These are phyloP conservation scores for Archaeoteleia sp. DNA, from an alignment of 2,888 invertebrate species.

Conservation along the genomic window DNA sequence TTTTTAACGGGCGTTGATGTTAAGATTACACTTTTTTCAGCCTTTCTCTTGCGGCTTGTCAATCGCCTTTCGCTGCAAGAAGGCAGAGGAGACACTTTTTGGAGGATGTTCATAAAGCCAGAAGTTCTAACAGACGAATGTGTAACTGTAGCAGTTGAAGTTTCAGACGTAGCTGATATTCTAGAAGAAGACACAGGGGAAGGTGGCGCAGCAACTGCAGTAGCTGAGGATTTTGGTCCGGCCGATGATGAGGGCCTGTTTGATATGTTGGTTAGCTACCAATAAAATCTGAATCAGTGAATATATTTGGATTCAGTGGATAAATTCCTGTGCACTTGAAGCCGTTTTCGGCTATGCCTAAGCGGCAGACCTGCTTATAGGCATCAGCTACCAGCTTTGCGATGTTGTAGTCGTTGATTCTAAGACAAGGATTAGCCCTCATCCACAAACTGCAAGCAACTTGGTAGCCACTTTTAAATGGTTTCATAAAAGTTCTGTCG, in stretches of 20 bases:
- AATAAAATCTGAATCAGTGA: slow-evolving; percentile 5
- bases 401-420: slow-evolving; percentile 3
- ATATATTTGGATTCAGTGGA: slow-evolving; percentile 6
- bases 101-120: neutral
- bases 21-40: too few relatives aligned
- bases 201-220: too few relatives aligned
- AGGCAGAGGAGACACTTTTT: neutral
- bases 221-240: too few relatives aligned
- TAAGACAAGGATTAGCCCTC: slow-evolving; percentile 1
- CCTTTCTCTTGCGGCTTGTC: too few relatives aligned
- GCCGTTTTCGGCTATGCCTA: slow-evolving; percentile 6
- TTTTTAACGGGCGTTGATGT: too few relatives aligned
- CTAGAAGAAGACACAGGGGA: too few relatives aligned
- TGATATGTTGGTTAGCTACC: too few relatives aligned
- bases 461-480: slow-evolving; percentile 42
- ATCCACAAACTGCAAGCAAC: slow-evolving; percentile 11
- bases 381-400: slow-evolving; percentile 5
- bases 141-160: too few relatives aligned
- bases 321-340: slow-evolving; percentile 17
- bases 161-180: too few relatives aligned
- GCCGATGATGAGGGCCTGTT: too few relatives aligned
- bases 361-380: neutral
- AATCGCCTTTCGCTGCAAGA: too few relatives aligned
- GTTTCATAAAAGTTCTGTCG: slow-evolving; percentile 52
- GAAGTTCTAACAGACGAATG: too few relatives aligned